Base-by-base conservation (phyloP, 1,140 invertebrate genomes). In the Achatina immaculata region DNA sequence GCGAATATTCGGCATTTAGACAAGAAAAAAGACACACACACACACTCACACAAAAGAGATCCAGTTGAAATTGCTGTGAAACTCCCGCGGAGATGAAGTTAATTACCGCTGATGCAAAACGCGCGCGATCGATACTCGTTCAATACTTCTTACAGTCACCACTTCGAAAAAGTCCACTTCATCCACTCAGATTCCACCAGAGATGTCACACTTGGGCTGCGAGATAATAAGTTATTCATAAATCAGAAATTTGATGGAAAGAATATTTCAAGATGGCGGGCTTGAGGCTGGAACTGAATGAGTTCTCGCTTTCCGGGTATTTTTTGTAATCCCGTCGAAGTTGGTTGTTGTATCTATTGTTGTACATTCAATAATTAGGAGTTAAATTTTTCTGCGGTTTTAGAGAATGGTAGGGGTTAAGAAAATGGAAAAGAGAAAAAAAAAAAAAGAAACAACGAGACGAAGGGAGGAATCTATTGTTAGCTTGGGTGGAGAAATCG, bases 21-120 rank as follows among this genome's bases (percentile, higher is more conserved):
- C n/a, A n/a, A n/a, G n/a, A n/a, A n/a, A n/a, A n/a, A n/a, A n/a
- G n/a, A n/a, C n/a, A n/a, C n/a, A n/a, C n/a, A n/a, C n/a, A n/a
- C n/a, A n/a, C n/a, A n/a, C n/a, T n/a, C n/a, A n/a, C n/a, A n/a
- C n/a, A n/a, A n/a, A n/a, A n/a, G n/a, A n/a, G n/a, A n/a, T n/a
- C n/a, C n/a, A n/a, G n/a, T n/a, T n/a, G n/a, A n/a, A n/a, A n/a
- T n/a, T n/a, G n/a, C n/a, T n/a, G n/a, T n/a, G n/a, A n/a, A n/a
- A n/a, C n/a, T n/a, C n/a, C n/a, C n/a, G n/a, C n/a, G n/a, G 16
- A 28, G n/a, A 62, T 28, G 28, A 62, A 21, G 31, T 62, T 62
- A 62, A 62, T 62, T 62, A 62, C n/a, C 58, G 58, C 28, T 62
- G 31, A 62, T 62, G 58, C 58, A 62, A 28, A 62, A 62, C 58